Percentiles rank a stretch among this genome's conserved stretches.
Conservation (phyloP, 2,113 vertebrate genomes). For the Rhombomys opimus region DNA sequence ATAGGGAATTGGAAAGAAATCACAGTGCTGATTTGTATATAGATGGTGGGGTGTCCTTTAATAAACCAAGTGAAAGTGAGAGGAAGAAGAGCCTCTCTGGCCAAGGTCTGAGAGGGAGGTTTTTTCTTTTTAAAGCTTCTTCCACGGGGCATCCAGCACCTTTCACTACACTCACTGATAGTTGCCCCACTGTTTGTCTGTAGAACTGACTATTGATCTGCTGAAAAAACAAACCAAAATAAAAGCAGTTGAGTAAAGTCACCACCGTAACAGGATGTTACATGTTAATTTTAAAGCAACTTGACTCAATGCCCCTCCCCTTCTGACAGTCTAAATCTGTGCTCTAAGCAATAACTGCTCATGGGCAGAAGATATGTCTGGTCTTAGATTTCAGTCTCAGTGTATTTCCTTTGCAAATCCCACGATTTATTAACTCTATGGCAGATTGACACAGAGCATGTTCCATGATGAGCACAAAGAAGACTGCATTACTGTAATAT, state of each 20-base stretch:
- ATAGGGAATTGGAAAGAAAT: constrained; percentile 38
- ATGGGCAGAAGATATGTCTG: constrained; percentile 52
- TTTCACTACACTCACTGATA: constrained; percentile 64
- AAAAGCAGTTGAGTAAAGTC: neutral
- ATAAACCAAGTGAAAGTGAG: constrained; percentile 41
- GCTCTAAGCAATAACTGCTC: neutral
- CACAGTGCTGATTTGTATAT: constrained; percentile 46
- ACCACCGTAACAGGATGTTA: neutral
- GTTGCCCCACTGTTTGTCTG: constrained; percentile 51
- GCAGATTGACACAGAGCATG: constrained; percentile 62
- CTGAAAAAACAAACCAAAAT: neutral
- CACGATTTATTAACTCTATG: constrained; percentile 66
- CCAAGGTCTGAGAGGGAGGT: neutral
- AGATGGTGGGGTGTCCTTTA: constrained; percentile 65
- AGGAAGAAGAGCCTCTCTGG: neutral
- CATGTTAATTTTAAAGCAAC: constrained; percentile 34
- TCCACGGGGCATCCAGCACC: constrained; percentile 4
- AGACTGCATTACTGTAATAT: constrained; percentile 62
- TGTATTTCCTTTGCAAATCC: constrained; percentile 78
- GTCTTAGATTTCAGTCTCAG: constrained; percentile 66
- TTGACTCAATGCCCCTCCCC: neutral
- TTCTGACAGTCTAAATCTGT: constrained; percentile 36
- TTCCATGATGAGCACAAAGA: constrained; percentile 73
- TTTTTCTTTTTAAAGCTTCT: neutral
- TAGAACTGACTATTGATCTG: constrained; percentile 31